Base-by-base conservation (phyloP, 1,140 invertebrate genomes). In the Trigoniulus corallinus region DNA sequence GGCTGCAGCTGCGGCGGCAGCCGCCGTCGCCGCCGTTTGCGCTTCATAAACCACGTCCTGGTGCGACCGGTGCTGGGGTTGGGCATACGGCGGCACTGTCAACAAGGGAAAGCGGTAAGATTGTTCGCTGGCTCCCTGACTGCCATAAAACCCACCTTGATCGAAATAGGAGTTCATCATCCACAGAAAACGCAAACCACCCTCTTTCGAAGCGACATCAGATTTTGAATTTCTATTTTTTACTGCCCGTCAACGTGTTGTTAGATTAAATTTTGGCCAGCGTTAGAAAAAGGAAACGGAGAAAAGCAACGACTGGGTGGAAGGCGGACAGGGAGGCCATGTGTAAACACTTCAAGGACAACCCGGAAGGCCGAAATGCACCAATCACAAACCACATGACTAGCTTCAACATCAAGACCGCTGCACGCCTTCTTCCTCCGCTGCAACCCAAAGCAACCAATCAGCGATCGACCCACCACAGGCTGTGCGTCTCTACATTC, bases 111-210 rank as follows among this genome's bases (percentile, higher is more conserved):
- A 70, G 58, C 86, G 74, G 68, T 89, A 85, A 44, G 60, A 80
- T 75, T 66, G 65, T 39, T 68, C 66, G 29, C 62, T 64, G 15
- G 41, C 43, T 74, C 76, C 53, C 72, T 87, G 86, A 58, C 82
- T 78, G 52, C 85, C 85, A 71, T 91, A 91, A 74, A 91, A 91
- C 67, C 86, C 85, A 68, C 81, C 80, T 72, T 89, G 87, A 71
- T 91, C 87, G 68, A 91, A 93, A 70, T 91, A 92, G 62, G 86
- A 88, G 79, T 91, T 91, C 88, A 91, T 92, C 72, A 71, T 68
- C 58, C 56, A 61, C 53, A 45, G 50, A 54, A 58, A 53, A 56
- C 49, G 53, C 54, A 58, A 57, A 53, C 59, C 54, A 54, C 54
- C 50, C 43, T 27, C 51, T 49, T 50, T 43, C 59, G 49, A 18